Evolutionary conservation across 2,113 vertebrate genomes (phyloP).

Genomic region (Nycticorax nycticorax): DNA sequence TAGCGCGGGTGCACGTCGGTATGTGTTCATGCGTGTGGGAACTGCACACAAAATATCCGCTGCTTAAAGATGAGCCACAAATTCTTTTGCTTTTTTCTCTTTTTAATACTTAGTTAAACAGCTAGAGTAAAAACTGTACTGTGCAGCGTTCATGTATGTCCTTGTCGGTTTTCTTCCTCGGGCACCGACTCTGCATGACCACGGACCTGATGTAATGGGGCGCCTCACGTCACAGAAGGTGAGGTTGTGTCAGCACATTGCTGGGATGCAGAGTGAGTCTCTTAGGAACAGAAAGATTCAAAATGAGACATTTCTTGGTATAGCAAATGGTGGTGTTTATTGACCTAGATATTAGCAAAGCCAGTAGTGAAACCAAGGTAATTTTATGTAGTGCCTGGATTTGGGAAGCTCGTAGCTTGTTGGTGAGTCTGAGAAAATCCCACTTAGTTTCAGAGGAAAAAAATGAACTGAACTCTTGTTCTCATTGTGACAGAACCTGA

Average conservation of each 20-base stretch:
- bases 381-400: not conserved
- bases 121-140: not conserved
- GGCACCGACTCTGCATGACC: not conserved
- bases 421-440: not conserved
- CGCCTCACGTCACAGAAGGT: fast-evolving
- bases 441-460: not conserved
- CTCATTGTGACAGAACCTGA: not conserved
- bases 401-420: not conserved
- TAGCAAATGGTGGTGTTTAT: not conserved
- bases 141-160: not conserved
- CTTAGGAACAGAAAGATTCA: not conserved
- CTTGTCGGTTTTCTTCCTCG: not conserved
- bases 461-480: not conserved
- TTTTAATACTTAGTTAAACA: not conserved
- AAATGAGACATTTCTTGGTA: not conserved
- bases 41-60: not conserved
- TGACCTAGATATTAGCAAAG: not conserved
- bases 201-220: not conserved
- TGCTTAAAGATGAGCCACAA: not conserved
- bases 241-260: not conserved
- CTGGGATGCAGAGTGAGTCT: not conserved
- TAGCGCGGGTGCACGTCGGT: fast-evolving
- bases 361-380: not conserved
- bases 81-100: not conserved
- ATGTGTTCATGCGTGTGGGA: fast-evolving